Percentiles rank a stretch among this genome's conserved stretches.
phyloP scores from a whole-genome alignment of 2,113 vertebrate genomes.

The Otis tarda region DNA sequence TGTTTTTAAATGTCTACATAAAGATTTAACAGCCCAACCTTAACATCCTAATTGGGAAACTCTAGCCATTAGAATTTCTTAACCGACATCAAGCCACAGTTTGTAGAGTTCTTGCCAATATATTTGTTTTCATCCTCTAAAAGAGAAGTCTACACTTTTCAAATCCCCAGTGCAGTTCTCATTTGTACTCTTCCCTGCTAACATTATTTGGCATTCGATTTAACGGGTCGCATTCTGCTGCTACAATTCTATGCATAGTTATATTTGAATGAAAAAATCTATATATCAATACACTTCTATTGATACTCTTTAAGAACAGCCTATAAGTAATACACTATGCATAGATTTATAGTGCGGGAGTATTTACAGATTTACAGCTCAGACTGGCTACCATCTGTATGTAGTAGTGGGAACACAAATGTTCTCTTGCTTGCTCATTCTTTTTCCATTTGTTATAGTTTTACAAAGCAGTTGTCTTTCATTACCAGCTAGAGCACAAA shows the following conservation, averaged over 20 bases:
- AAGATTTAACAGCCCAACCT: not conserved
- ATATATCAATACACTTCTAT: not conserved
- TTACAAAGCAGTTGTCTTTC: not conserved
- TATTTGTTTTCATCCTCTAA: not conserved
- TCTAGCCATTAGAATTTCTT: not conserved
- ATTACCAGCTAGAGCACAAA: not conserved
- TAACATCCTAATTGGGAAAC: not conserved
- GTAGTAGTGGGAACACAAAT: not conserved
- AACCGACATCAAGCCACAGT: not conserved
- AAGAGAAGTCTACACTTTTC: not conserved
- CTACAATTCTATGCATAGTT: not conserved
- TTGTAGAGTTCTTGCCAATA: not conserved
- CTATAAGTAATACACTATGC: not conserved
- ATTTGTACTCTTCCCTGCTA: not conserved
- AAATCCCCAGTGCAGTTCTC: not conserved
- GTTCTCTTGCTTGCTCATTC: not conserved
- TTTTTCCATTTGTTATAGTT: not conserved
- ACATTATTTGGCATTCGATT: not conserved
- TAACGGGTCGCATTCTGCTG: not conserved
- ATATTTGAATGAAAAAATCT: not conserved
- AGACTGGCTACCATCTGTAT: not conserved
- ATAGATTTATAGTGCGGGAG: not conserved
- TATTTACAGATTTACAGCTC: not conserved
- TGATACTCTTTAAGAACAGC: not conserved
- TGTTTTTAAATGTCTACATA: not conserved